Base-by-base conservation (phyloP, 2,888 invertebrate genomes). In the Scaeva pyrastri region DNA sequence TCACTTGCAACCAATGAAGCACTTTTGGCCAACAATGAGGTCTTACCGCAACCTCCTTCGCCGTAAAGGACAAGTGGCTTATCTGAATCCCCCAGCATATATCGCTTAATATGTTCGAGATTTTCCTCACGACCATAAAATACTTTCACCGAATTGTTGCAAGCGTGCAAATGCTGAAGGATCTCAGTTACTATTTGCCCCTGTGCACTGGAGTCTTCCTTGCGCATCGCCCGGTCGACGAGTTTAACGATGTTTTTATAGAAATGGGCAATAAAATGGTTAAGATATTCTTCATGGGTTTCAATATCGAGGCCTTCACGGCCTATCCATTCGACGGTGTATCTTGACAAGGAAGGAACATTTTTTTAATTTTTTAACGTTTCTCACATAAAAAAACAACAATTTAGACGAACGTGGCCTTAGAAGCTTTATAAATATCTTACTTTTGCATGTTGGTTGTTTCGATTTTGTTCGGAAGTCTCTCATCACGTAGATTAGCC, bases 31-130 rank as follows among this genome's bases (percentile, higher is more conserved):
- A 99, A 93, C 0, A 99, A 93, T 19, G 99, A 99, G 0, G 99
- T 99, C 93, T 99, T 99, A 0, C 99, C 99, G 91, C 99, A 99
- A 52, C 99, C 99, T 90, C 98, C 95, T 94, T 98, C 98, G 43
- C 99, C 99, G 91, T 97, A 97, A 75, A 99, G 93, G 21, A 98
- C 97, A 80, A 98, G 93, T 1, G 98, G 98, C 90, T 97, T 97
- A 90, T 97, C 97, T 16, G 96, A 96, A 81, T 95, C 95, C 58
- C 96, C 97, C 89, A 95, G 94, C 96, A 98, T 97, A 91, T 98
- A 97, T 71, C 95, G 93, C 90, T 96, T 94, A 58, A 98, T 97
- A 88, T 94, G 95, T 88, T 95, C 94, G 83, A 99, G 93, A 89
- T 96, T 97, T 87, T 97, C 96, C 91, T 97, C 97, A 76, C 99